Evolutionary conservation across 2,113 vertebrate species (phyloP).

Genomic region (Pontoporia blainvillei): DNA sequence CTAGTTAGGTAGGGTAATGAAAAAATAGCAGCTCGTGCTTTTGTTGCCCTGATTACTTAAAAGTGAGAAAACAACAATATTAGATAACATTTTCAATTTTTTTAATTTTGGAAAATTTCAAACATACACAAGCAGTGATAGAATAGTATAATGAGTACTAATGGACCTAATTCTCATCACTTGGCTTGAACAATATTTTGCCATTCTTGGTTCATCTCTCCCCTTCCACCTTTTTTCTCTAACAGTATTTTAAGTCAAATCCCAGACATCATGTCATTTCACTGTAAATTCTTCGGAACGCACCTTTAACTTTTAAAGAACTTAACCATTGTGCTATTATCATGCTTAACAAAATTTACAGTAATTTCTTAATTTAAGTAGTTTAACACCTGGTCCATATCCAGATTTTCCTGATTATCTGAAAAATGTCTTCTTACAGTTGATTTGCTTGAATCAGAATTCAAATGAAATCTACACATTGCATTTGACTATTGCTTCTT

Average conservation of each 20-base stretch:
- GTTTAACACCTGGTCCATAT: not conserved
- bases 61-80: not conserved
- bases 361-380: not conserved
- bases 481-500: not conserved
- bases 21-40: not conserved
- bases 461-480: not conserved
- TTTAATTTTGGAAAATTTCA: not conserved
- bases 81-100: not conserved
- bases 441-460: not conserved
- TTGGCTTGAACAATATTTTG: not conserved
- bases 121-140: not conserved
- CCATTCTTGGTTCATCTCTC: not conserved
- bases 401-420: constrained; percentile 1
- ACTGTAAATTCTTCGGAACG: not conserved
- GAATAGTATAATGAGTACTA: not conserved
- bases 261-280: not conserved
- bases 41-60: not conserved
- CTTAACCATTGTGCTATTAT: not conserved
- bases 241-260: not conserved
- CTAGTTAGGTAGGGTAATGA: not conserved
- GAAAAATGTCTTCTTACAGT: not conserved
- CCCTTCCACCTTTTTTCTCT: not conserved
- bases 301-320: not conserved
- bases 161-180: not conserved
- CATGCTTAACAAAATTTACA: not conserved